phyloP scores from a whole-genome alignment of 2,888 invertebrate species.

The Drosophila koepferae region DNA sequence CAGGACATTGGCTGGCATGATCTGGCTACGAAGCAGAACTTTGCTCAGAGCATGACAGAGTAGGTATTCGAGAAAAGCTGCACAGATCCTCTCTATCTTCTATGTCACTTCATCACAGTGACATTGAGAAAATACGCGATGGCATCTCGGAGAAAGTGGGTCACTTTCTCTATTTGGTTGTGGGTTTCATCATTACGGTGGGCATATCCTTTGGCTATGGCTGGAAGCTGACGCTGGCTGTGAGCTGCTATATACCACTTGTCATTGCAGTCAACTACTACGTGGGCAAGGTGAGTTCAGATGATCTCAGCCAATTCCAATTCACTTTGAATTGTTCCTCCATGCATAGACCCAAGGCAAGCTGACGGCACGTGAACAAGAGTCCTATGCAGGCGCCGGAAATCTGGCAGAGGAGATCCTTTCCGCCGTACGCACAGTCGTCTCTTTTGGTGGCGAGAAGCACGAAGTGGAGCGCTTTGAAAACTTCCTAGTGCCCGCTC shows the following conservation, averaged over 20 bases:
- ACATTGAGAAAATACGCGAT: constrained; percentile 92
- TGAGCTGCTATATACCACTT: constrained; percentile 91
- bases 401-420: constrained; percentile 92
- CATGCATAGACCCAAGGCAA: constrained; percentile 88
- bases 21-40: constrained; percentile 89
- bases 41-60: constrained; percentile 91
- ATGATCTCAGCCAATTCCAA: not conserved
- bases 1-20: constrained; percentile 92
- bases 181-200: constrained; percentile 86
- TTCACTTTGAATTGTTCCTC: too few species aligned
- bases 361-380: constrained; percentile 88
- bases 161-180: constrained; percentile 88
- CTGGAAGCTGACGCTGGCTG: constrained; percentile 94
- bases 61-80: constrained; percentile 85
- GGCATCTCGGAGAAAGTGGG: constrained; percentile 94
- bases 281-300: constrained; percentile 89
- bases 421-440: constrained; percentile 90
- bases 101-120: constrained; percentile 83
- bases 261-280: constrained; percentile 90
- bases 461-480: constrained; percentile 89
- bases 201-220: constrained; percentile 92
- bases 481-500: constrained; percentile 87
- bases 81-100: too few species aligned
- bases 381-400: constrained; percentile 91
- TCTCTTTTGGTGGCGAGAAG: constrained; percentile 92